These are phyloP conservation scores for Petrolisthes cinctipes DNA, from an alignment of 2,888 invertebrate genomes.

Conservation along the genomic window DNA sequence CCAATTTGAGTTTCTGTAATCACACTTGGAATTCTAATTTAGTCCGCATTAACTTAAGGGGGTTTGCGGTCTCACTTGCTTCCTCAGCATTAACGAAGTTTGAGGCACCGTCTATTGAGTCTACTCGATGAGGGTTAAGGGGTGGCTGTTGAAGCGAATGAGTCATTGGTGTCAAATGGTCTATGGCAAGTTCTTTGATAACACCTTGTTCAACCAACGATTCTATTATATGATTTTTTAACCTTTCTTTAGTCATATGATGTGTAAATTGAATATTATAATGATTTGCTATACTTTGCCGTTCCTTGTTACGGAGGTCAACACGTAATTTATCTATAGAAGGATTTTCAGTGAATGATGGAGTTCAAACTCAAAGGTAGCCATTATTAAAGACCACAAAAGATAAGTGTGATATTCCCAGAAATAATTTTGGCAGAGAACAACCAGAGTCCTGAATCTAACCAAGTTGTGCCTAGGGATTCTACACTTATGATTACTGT, in stretches of 20 bases:
- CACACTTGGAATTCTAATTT: background rate
- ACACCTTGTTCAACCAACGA: background rate
- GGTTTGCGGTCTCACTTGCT: background rate
- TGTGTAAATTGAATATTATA: background rate
- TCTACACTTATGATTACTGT: no score
- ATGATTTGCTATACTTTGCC: background rate
- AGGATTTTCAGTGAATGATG: background rate
- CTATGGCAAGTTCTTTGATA: constrained; percentile 11
- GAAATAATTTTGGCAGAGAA: background rate
- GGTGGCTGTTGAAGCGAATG: background rate
- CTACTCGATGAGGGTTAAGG: background rate
- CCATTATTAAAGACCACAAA: background rate
- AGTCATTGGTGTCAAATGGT: background rate
- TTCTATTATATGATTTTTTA: background rate
- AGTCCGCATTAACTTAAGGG: background rate
- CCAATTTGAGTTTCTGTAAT: no score
- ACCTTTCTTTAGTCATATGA: background rate
- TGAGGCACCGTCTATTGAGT: background rate
- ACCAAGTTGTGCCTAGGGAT: background rate
- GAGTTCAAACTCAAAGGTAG: background rate
- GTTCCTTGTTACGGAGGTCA: background rate
- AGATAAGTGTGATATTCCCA: background rate
- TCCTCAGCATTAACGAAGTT: background rate
- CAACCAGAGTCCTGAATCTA: background rate
- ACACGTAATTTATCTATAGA: background rate